Conservation (phyloP, 2,888 invertebrate genomes). For the Drosophila percnosoma region DNA sequence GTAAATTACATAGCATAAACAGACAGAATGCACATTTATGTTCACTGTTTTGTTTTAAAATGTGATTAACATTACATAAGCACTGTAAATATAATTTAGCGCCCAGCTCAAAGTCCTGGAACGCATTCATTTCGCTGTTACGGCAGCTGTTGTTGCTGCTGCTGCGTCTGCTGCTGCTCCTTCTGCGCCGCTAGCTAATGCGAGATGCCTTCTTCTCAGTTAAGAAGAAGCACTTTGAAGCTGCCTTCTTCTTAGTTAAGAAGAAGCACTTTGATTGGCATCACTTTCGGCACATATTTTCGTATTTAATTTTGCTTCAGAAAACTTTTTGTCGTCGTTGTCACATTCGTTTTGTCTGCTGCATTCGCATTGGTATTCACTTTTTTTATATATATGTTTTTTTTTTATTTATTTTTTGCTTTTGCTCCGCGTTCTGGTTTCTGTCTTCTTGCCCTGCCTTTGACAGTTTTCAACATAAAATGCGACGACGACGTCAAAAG, state of each 20-base stretch:
- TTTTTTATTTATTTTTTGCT: conserved; percentile 37
- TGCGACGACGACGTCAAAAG: conserved; percentile 63
- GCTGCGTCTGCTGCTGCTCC: conserved; percentile 6
- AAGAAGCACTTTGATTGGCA: conserved; percentile 51
- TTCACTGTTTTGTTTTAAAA: conserved; percentile 2
- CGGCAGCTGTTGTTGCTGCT: conserved; percentile 6
- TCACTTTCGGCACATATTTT: conserved; percentile 68
- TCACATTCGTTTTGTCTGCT: conserved; percentile 76
- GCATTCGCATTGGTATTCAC: conserved; percentile 76
- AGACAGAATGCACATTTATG: conserved; percentile 3
- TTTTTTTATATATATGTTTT: conserved; percentile 43
- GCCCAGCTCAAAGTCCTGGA: conserved; percentile 82
- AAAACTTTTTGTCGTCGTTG: conserved; percentile 73
- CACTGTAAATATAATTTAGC: conserved; percentile 84
- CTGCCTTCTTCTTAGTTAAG: conserved; percentile 26
- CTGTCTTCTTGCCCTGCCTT: conserved; percentile 67
- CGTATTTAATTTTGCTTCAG: conserved; percentile 56
- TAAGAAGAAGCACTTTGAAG: conserved; percentile 43
- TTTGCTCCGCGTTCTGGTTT: conserved; percentile 54
- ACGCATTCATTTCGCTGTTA: conserved; percentile 75
- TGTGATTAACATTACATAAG: conserved; percentile 78
- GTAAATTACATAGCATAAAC: not conserved
- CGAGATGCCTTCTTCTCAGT: conserved; percentile 23
- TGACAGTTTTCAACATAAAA: conserved; percentile 79
- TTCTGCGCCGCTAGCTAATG: conserved; percentile 1